Evolutionary conservation across 1,140 invertebrate species (phyloP), one percentile per base, ranked within the genome.

Genomic region (Melipona quadrifasciata): DNA sequence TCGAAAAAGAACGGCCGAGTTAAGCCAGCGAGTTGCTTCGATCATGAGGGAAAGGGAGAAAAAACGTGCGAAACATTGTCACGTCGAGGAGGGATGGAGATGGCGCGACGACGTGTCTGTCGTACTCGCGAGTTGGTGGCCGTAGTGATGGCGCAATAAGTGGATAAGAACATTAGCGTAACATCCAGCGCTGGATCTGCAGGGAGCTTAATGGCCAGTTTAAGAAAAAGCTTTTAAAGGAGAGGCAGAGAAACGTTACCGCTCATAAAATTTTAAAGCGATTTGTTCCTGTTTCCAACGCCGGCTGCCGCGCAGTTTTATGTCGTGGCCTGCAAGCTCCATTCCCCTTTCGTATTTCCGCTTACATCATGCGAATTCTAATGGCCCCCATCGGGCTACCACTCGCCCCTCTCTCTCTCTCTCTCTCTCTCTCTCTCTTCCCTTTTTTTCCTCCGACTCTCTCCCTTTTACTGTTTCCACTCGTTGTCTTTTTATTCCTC

Each of bases 221-320:
- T 91, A 92, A 93, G 89, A 90, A 91, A 91, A 93, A 90, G 90
- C 89, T 91, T 91, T 92, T 89, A 91, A 89, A 89, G 85, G 73
- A 73, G 51, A 76, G 74, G 84, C 82, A 84, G 91, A 84, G 91
- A 90, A 92, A 90, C 84, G 89, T 92, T 89, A 90, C 85, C 79
- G 91, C 68, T 93, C 93, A 89, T 94, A 94, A 94, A 94, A 93
- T 93, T 93, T 92, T 89, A 89, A 91, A 93, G 82, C 90, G 91
- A 93, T 93, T 93, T 93, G 88, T 90, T 90, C 87, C 73, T 79
- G 78, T 77, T 31, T 70, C 72, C 53, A 78, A 58, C 68, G 70
- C 68, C 75, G 83, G 71, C 74, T 75, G 78, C 85, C 80, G 64
- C 83, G 51, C 78, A 89, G 85, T 91, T 93, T 92, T 91, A 91